Base-by-base conservation (phyloP, 1,140 invertebrate genomes). In the Ceratina japonica region DNA sequence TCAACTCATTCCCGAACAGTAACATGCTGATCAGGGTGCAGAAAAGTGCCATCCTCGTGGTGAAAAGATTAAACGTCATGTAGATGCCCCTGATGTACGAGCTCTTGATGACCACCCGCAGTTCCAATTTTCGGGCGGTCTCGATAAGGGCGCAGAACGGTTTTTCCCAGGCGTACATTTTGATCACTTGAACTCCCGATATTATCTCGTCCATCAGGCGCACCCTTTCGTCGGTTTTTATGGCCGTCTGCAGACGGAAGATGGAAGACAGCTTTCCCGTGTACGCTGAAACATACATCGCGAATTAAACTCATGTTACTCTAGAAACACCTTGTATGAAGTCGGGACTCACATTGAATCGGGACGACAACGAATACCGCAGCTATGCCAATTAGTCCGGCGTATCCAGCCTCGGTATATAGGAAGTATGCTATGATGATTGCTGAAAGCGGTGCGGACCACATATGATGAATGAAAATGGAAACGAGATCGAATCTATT, bases 121-220 rank as follows among this genome's bases (percentile, higher is more conserved):
- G 86, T 90, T 96, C 95, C 27, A 93, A 88, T 82, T 93, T 94
- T 74, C 95, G 90, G 0, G 95, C 94, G 0, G 92, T 69, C n/a
- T 93, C 90, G 1, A 96, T 92, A 3, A 96, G 82, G 20, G 93
- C 92, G 27, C 94, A 93, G 82, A 96, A 96, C 0, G 95, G 94
- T 84, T 94, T 95, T 85, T 96, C 96, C 96, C 96, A 96, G 0
- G 95, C 94, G 85, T 96, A 96, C 95, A 97, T 96, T 90, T 97
- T 97, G 74, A 97, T 96, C 1, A 98, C 95, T 85, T 95, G 94
- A 0, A 95, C 93, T 0, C 94, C 95, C 0, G 93, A 94, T 24
- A 97, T 94, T 22, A 97, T 95, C 91, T 97, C 96, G 85, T 96
- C 96, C 95, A 97, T 97, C 18, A 97, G 86, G 10, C 95, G 91